Base-by-base conservation (phyloP, 53 echinoderm and acorn worm genomes). In the Echinometra lucunter region DNA sequence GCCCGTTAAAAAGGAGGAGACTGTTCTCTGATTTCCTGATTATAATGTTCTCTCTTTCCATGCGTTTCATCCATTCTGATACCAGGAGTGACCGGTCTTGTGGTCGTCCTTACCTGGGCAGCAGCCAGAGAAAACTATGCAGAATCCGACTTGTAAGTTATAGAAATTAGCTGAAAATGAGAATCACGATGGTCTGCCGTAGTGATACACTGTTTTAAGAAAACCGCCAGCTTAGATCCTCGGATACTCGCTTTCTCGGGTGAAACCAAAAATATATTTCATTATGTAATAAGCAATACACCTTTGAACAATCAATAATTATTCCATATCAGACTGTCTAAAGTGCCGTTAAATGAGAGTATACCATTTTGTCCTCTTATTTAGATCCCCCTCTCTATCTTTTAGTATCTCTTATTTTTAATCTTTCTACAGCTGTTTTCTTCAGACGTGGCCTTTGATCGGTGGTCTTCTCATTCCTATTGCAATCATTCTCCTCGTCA, bases 381-480 rank as follows among this genome's bases (percentile, higher is more conserved):
- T n/a, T n/a, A n/a, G n/a, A n/a, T n/a, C n/a, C n/a, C n/a, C n/a
- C n/a, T n/a, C 8, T 53, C 4, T 53, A 9, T 11, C 53, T 53
- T 53, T 53, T 13, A 11, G 13, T 21, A 63, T 63, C 10, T 63
- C 10, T 63, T 5, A 12, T 74, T 74, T 74, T 37, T 11, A 47
- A 53, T 74, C 15, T 74, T 0, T 74, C 44, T 82, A 9, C 49
- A 83, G 85, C 28, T 83, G 85, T 49, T 83, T 47, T 49, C 49
- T 49, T 45, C 49, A 83, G 85, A 83, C 11, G 28, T 83, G 85
- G 85, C 49, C 85, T 2, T 23, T 15, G 28, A 83, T 83, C 85
- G 85, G 85, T 7, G 85, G 85, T 49, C 85, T 83, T 4, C 85
- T 83, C 2, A 83, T 83, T 18, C 85, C 85, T 2, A 83, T 83